A percentile compares a stretch with the other conserved stretches of the same genome.
These are phyloP conservation scores for Micronycteris hirsuta DNA, from an alignment of 2,113 vertebrate genomes.

Conservation along the genomic window DNA sequence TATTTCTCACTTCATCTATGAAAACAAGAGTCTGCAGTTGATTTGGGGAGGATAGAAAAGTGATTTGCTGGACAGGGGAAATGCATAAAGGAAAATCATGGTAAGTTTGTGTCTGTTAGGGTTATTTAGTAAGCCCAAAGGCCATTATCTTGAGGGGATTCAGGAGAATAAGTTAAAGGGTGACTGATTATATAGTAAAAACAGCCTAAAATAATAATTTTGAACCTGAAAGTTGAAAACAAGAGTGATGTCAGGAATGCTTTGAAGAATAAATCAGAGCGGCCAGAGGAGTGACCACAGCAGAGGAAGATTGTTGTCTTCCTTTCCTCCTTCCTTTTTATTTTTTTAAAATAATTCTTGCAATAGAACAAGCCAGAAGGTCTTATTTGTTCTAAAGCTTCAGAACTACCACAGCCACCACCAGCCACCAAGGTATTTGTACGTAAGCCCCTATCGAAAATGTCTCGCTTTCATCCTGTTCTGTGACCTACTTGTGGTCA, in stretches of 20 bases:
- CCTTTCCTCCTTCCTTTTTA: background rate
- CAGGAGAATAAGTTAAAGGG: background rate
- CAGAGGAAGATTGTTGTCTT: background rate
- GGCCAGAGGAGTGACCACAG: background rate
- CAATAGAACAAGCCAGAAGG: constrained; percentile 19
- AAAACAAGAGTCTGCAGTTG: background rate
- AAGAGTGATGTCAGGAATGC: background rate
- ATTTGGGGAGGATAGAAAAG: background rate
- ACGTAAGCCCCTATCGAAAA: background rate
- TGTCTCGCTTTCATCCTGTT: constrained; percentile 24
- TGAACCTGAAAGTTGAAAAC: constrained; percentile 15
- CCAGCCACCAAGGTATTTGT: background rate
- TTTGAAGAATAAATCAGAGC: constrained; percentile 44
- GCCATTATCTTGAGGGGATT: background rate
- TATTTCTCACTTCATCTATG: background rate
- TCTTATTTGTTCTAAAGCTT: constrained; percentile 33
- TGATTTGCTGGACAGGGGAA: background rate
- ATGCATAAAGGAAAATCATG: background rate
- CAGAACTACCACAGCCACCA: background rate
- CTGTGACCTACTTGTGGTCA: constrained; percentile 2
- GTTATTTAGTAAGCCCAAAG: background rate
- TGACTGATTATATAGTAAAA: background rate
- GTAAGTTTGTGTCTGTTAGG: background rate
- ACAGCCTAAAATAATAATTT: constrained; percentile 8
- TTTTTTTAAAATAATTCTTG: background rate